Conservation (phyloP, 2,113 vertebrate species). For the Sinosuthora webbiana region DNA sequence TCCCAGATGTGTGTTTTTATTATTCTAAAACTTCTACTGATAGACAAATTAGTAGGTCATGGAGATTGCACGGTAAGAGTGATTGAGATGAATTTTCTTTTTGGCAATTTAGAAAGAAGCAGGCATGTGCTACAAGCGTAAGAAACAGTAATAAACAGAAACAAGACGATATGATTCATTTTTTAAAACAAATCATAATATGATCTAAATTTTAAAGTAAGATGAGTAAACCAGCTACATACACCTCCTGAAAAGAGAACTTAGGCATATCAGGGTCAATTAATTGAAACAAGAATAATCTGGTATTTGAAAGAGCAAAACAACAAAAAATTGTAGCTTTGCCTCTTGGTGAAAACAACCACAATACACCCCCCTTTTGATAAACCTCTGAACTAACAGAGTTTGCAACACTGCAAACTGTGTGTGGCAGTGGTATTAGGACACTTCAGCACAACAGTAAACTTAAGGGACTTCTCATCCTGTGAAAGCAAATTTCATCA, state of each 20-base stretch:
- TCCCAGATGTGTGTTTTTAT: not conserved
- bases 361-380: not conserved
- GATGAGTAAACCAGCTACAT: not conserved
- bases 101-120: not conserved
- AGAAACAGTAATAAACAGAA: not conserved
- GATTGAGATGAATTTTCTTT: not conserved
- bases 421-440: not conserved
- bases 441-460: not conserved
- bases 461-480: not conserved
- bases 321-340: not conserved
- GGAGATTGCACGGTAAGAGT: not conserved
- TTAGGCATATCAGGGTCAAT: not conserved
- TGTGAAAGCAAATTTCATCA: not conserved
- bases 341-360: not conserved
- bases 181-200: not conserved
- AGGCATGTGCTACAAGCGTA: not conserved
- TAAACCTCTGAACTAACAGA: not conserved
- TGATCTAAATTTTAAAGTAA: not conserved
- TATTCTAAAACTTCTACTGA: not conserved
- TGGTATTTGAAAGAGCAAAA: not conserved
- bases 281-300: not conserved
- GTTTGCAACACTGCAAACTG: not conserved
- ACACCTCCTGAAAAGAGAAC: not conserved
- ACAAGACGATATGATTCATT: not conserved
- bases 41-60: not conserved